Base-by-base conservation (phyloP, 2,113 vertebrate species). In the Peucedramus taeniatus region DNA sequence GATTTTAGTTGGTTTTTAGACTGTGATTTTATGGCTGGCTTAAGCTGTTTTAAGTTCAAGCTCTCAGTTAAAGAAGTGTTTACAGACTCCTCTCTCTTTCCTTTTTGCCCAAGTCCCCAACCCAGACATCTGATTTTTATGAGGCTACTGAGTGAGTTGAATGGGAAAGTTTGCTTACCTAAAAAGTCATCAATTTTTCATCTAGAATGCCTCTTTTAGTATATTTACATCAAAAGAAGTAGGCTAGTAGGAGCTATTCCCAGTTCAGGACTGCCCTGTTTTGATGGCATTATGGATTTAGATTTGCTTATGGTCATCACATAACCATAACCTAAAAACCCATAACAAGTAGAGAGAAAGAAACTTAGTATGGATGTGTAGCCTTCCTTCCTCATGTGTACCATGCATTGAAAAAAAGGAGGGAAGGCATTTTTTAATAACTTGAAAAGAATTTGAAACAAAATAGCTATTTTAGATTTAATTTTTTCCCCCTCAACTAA, bases 11-110 rank as follows among this genome's bases (percentile, higher is more conserved):
- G 37, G 12, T 54, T 88, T 89, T 91, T 63, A 83, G 54, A 31
- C 37, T 83, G 50, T 74, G 64, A 11, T 90, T 95, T 96, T 94
- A 83, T 92, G 76, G 39, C 68, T 47, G 30, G 16, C 33, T 92
- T 94, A 83, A 89, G 47, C 45, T 74, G 50, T 24, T 92, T 0
- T 63, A 75, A 78, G 27, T 75, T 30, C 72, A 74, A 51, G 12
- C 60, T 75, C 21, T 83, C 71, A 70, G 2, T 94, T 88, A 72
- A 57, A 61, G 39, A 88, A 23, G 33, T 83, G 54, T 93, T 94
- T 88, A 88, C 83, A 86, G 11, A 54, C 68, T 95, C 31, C n/a
- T 76, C 49, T 89, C 47, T 57, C 37, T 45, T 87, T 70, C 16
- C 27, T 23, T 93, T 92, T 70, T 69, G 18, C 1, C 3, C 15